Evolutionary conservation across 2,888 invertebrate species (phyloP), one percentile per base, ranked within the genome.

Genomic region (Sphinx pinastri): DNA sequence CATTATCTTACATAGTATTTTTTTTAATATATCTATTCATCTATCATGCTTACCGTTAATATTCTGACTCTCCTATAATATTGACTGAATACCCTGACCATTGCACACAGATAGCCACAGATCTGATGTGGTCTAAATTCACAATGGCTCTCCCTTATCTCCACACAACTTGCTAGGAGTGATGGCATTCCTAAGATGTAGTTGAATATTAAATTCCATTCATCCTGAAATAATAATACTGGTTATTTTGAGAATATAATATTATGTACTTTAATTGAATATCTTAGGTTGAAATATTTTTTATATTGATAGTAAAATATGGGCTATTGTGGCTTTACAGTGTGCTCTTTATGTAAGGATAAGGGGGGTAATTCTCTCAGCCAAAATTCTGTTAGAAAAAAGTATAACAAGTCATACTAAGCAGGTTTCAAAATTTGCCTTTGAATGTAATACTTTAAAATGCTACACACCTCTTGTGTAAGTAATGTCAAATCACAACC

Each of bases 61-160:
- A 98, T 95, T 77, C 96, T 95, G 52, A 95, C 94, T 82, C 95
- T 94, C 74, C 96, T 94, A 81, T 98, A 98, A 82, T 97, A 98
- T 69, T 95, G 94, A 84, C 97, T 97, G 81, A 97, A 96, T 10
- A 94, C 84, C 57, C 95, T 93, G 31, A 96, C 96, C 84, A 97
- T 90, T 11, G 94, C 93, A 72, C 94, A 95, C 10, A 97, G 88
- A 83, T 95, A 97, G 71, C 93, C 91, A 74, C 96, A 95, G 55
- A 97, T 87, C 60, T 94, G 86, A 78, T 97, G 97, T 0, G 96
- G 95, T 72, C 95, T 92, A 71, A 96, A 94, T 59, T 95, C 94
- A 60, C 95, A 95, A 14, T 82, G 83, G 13, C 87, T 85, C 31
- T 94, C 84, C 72, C 90, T 91, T 0, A 86, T 57, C 68, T 94